Conservation (phyloP, 2,113 vertebrate genomes). For the Gambusia holbrooki region DNA sequence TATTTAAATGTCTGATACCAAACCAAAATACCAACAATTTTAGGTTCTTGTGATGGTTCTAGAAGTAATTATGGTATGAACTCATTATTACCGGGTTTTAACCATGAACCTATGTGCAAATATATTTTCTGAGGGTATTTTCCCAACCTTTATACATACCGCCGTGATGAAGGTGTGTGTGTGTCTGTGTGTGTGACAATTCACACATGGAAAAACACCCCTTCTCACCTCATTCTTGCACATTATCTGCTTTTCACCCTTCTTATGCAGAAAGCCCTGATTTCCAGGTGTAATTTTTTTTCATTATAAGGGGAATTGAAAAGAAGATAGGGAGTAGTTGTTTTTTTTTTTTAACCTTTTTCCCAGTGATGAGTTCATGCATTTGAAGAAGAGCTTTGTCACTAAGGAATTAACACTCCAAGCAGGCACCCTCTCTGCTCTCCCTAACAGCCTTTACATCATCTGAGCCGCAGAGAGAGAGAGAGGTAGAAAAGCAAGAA, state of each 20-base stretch:
- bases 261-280: slow-evolving; percentile 70
- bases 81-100: slow-evolving; percentile 26
- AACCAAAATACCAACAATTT: slow-evolving; percentile 17
- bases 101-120: slow-evolving; percentile 51
- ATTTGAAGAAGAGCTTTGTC: slow-evolving; percentile 83
- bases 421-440: slow-evolving; percentile 71
- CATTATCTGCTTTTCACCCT: slow-evolving; percentile 66
- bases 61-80: slow-evolving; percentile 29
- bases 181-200: not conserved
- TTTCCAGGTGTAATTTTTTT: slow-evolving; percentile 77
- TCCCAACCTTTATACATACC: slow-evolving; percentile 53
- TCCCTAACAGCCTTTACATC: slow-evolving; percentile 67
- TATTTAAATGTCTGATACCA: slow-evolving; percentile 32
- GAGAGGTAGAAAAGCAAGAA: slow-evolving; percentile 7
- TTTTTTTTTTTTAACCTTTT: slow-evolving; percentile 35
- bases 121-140: slow-evolving; percentile 30
- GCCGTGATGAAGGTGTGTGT: slow-evolving; percentile 17
- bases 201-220: slow-evolving; percentile 47
- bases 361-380: slow-evolving; percentile 80
- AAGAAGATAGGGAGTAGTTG: slow-evolving; percentile 67
- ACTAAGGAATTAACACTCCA: slow-evolving; percentile 78
- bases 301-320: slow-evolving; percentile 79
- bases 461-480: slow-evolving; percentile 46
- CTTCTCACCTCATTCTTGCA: slow-evolving; percentile 58
- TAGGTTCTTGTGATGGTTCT: slow-evolving; percentile 7